Evolutionary conservation across 2,888 invertebrate genomes (phyloP).

Genomic region (Phoenoteleia sp.): DNA sequence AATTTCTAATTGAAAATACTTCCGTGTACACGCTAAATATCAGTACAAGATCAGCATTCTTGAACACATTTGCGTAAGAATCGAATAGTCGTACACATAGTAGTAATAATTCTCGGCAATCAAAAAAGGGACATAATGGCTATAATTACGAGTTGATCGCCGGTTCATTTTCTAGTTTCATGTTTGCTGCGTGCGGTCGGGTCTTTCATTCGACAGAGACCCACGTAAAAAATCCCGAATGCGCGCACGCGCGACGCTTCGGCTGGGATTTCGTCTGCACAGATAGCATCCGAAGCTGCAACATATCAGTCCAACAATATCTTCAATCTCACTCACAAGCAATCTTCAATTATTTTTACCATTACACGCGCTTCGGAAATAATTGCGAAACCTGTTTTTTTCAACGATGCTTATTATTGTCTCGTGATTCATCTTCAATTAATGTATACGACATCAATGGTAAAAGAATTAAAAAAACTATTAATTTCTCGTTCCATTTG

Average conservation of each 20-base stretch:
- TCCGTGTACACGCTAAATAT: conserved; percentile 37
- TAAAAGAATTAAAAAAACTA: not conserved
- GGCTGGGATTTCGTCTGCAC: conserved; percentile 31
- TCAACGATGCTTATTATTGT: conserved; percentile 26
- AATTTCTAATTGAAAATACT: conserved; percentile 20
- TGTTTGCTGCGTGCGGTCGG: conserved; percentile 23
- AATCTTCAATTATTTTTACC: conserved; percentile 51
- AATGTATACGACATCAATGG: not conserved
- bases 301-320: conserved; percentile 40
- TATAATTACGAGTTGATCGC: conserved; percentile 76
- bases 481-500: conserved; percentile 10
- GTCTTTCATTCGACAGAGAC: conserved; percentile 74
- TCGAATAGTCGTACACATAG: conserved; percentile 12
- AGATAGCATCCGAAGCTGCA: conserved; percentile 9
- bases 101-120: conserved; percentile 60
- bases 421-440: conserved; percentile 20
- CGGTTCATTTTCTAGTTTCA: conserved; percentile 67
- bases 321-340: not conserved
- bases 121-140: conserved; percentile 75
- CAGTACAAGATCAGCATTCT: conserved; percentile 26
- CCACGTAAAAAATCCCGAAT: conserved; percentile 71
- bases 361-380: conserved; percentile 21
- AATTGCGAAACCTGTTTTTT: conserved; percentile 39
- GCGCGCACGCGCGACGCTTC: conserved; percentile 33
- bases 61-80: conserved; percentile 74